Evolutionary conservation across 2,888 invertebrate species (phyloP).

Genomic region (Eurois occulta): DNA sequence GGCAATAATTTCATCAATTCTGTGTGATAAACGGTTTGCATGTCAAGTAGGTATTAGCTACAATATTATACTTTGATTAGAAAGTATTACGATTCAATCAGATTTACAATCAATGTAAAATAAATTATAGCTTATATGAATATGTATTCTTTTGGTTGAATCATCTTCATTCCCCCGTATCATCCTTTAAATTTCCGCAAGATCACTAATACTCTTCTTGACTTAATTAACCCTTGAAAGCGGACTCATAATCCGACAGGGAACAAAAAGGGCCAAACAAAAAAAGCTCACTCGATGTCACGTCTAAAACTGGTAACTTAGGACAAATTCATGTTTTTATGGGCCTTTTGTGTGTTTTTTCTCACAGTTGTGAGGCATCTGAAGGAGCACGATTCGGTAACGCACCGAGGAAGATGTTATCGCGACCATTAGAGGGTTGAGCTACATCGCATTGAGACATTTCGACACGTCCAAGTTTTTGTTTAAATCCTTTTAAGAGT

Average conservation of each 20-base stretch:
- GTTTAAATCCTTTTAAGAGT: slow-evolving; percentile 75
- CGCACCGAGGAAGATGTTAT: slow-evolving; percentile 88
- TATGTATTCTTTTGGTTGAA: slow-evolving; percentile 65
- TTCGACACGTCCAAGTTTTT: slow-evolving; percentile 86
- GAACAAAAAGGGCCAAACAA: slow-evolving; percentile 82
- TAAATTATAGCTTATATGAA: slow-evolving; percentile 58
- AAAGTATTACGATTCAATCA: neutral
- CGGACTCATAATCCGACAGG: slow-evolving; percentile 82
- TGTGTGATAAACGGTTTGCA: neutral
- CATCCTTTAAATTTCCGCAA: slow-evolving; percentile 79
- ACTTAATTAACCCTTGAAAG: slow-evolving; percentile 88
- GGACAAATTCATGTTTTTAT: slow-evolving; percentile 87
- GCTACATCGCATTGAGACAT: slow-evolving; percentile 84
- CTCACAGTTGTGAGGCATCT: slow-evolving; percentile 88
- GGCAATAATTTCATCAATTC: neutral
- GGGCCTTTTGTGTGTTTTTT: slow-evolving; percentile 88
- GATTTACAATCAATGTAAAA: slow-evolving; percentile 49
- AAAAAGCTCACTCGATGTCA: slow-evolving; percentile 86
- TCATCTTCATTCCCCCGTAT: slow-evolving; percentile 71
- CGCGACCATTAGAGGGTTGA: slow-evolving; percentile 86
- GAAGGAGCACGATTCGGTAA: slow-evolving; percentile 88
- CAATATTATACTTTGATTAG: neutral
- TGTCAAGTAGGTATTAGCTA: neutral
- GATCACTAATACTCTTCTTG: slow-evolving; percentile 82
- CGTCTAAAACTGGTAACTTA: slow-evolving; percentile 84